phyloP scores from a whole-genome alignment of 2,113 vertebrate species.

The Nothoprocta perdicaria region DNA sequence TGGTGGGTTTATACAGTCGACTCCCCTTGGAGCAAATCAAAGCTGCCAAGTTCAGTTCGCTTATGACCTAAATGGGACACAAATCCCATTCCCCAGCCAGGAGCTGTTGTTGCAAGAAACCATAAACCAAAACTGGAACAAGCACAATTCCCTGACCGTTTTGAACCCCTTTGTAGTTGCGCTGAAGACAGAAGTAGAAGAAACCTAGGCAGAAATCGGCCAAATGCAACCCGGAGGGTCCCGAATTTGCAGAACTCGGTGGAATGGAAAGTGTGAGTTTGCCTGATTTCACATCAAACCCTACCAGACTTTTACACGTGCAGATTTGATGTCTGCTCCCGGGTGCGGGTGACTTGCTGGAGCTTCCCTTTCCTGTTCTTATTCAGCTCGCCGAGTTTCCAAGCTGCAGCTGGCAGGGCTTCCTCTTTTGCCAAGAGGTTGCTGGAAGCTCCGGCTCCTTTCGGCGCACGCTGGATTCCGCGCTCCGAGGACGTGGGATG shows the following conservation, averaged over 20 bases:
- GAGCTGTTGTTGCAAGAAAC: background rate
- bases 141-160: background rate
- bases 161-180: background rate
- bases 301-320: background rate
- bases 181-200: background rate
- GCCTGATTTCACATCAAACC: background rate
- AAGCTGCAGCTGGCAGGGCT: slow-evolving; percentile 8
- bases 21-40: accelerated
- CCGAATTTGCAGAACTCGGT: background rate
- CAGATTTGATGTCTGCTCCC: background rate
- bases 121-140: background rate
- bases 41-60: background rate
- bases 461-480: accelerated
- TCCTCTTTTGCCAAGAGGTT: slow-evolving; percentile 29
- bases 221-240: background rate
- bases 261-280: accelerated
- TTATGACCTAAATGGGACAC: background rate
- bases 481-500: background rate
- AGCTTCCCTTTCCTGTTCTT: slow-evolving; percentile 45
- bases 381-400: background rate
- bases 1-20: background rate
- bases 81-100: background rate
- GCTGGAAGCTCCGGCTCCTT: background rate
- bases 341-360: background rate
- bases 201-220: background rate